Evolutionary conservation across 2,888 invertebrate genomes (phyloP).

Genomic region (Tyria jacobaeae): DNA sequence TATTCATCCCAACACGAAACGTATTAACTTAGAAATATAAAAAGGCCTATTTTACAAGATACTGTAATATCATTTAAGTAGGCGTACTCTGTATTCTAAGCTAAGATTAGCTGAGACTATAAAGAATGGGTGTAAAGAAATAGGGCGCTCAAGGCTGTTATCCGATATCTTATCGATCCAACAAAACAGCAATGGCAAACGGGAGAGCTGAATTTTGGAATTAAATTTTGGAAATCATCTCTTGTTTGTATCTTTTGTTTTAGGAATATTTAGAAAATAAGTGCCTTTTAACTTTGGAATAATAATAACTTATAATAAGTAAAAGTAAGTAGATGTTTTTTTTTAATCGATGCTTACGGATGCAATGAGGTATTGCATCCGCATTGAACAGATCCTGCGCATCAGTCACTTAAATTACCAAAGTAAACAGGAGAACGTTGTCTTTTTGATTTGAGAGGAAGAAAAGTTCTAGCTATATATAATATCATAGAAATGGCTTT

Average conservation of each 20-base stretch:
- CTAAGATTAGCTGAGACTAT: conserved; percentile 10
- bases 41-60: background rate
- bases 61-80: background rate
- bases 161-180: conserved; percentile 41
- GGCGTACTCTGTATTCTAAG: background rate
- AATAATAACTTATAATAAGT: background rate
- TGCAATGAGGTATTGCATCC: too few relatives aligned
- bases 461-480: too few relatives aligned
- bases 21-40: too few relatives aligned
- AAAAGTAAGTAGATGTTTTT: too few relatives aligned
- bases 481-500: too few relatives aligned
- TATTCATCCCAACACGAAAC: too few relatives aligned
- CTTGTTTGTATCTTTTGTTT: conserved; percentile 3
- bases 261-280: background rate
- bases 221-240: conserved; percentile 1
- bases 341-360: too few relatives aligned
- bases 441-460: background rate
- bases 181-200: conserved; percentile 13
- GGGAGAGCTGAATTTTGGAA: conserved; percentile 11
- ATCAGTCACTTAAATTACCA: background rate
- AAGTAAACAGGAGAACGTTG: background rate
- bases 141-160: conserved; percentile 30
- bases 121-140: conserved; percentile 28
- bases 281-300: background rate
- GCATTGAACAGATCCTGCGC: background rate